These are phyloP conservation scores for Eristalis intricaria DNA, from an alignment of 2,888 invertebrate species.

Conservation along the genomic window DNA sequence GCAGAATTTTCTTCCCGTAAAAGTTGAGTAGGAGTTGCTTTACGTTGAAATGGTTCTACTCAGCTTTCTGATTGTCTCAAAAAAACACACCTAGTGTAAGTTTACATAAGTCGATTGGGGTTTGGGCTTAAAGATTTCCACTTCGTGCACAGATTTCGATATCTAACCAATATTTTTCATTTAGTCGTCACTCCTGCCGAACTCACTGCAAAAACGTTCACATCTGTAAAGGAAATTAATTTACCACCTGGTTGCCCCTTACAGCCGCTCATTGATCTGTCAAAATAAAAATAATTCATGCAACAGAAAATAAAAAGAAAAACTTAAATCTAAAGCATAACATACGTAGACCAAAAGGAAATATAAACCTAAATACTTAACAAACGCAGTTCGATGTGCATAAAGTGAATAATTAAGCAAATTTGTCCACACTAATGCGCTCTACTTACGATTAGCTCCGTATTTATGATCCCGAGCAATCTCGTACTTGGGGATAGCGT, in stretches of 20 bases:
- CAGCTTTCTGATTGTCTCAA: no score
- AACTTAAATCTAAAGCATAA: background rate
- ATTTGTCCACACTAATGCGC: background rate
- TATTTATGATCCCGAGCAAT: constrained; percentile 78
- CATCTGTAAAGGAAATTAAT: background rate
- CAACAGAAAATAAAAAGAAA: background rate
- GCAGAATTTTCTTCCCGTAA: no score
- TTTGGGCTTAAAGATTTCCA: no score
- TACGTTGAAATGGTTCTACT: no score
- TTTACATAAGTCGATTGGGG: no score
- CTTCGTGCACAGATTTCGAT: no score
- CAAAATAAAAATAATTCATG: background rate
- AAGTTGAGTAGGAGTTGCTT: no score
- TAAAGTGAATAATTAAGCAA: constrained; percentile 7
- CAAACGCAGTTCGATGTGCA: constrained; percentile 20
- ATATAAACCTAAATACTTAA: background rate
- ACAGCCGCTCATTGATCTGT: background rate
- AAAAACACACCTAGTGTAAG: no score
- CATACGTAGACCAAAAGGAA: background rate
- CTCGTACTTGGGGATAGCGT: constrained; percentile 79
- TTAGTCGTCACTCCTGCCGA: background rate
- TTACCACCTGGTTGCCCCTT: background rate
- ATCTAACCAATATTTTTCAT: background rate
- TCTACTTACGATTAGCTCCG: constrained; percentile 77
- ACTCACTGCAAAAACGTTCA: background rate